Percentiles rank a stretch among this genome's conserved stretches.
These are phyloP conservation scores for Polia nebulosa DNA, from an alignment of 2,888 invertebrate species.

Conservation along the genomic window DNA sequence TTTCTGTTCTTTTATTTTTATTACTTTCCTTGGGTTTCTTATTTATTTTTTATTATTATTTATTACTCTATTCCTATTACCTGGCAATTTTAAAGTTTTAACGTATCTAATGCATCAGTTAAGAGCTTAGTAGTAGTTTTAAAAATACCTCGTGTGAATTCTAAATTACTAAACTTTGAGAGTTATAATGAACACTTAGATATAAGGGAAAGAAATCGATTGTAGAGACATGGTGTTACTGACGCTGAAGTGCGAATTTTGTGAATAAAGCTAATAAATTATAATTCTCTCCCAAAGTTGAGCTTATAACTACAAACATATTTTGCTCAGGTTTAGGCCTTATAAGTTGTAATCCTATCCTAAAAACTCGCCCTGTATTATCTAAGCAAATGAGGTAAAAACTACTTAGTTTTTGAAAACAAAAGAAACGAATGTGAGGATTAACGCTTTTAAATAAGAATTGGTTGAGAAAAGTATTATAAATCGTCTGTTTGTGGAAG, in stretches of 20 bases:
- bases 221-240: not conserved
- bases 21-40: conserved; percentile 61
- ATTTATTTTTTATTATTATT: conserved; percentile 20
- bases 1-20: conserved; percentile 74
- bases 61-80: conserved; percentile 23
- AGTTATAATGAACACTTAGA: not conserved
- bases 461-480: conserved; percentile 43
- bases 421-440: conserved; percentile 29
- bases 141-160: conserved; percentile 1
- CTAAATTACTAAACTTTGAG: not conserved
- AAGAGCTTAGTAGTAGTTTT: not conserved
- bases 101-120: conserved; percentile 9
- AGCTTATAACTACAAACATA: conserved; percentile 27
- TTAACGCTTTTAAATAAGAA: conserved; percentile 50
- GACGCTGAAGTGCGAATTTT: not conserved
- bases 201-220: not conserved
- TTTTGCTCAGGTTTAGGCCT: conserved; percentile 28
- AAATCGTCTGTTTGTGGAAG: conserved; percentile 41
- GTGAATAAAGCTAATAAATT: not conserved
- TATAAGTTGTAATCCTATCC: not conserved
- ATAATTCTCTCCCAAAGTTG: conserved; percentile 5
- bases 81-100: not conserved
- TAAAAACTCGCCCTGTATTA: not conserved
- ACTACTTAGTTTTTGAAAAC: not conserved
- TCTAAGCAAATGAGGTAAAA: conserved; percentile 8